Evolutionary conservation across 1,140 invertebrate genomes (phyloP).

Genomic region (Maconellicoccus hirsutus): DNA sequence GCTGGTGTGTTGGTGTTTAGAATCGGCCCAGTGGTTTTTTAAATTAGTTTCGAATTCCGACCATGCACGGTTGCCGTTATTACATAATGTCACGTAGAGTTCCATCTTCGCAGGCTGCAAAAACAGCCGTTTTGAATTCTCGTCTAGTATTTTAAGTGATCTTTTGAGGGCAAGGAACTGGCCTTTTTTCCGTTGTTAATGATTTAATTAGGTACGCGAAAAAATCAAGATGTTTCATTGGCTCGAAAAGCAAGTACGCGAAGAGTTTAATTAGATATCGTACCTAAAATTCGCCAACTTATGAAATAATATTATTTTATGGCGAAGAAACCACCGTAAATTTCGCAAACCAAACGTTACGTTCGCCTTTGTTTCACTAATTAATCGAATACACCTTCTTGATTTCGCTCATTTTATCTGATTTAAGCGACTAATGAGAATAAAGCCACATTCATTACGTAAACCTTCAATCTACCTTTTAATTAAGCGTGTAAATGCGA

Average conservation of each 20-base stretch:
- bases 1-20: background rate
- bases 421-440: background rate
- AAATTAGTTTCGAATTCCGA: slow-evolving; percentile 4
- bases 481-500: background rate
- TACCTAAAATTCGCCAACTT: background rate
- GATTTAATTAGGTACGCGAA: too few relatives aligned
- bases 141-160: too few relatives aligned
- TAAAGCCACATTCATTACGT: background rate
- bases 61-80: background rate
- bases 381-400: background rate
- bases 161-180: too few relatives aligned
- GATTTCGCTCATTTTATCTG: background rate
- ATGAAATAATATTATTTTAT: background rate
- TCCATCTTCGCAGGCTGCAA: background rate
- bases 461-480: background rate
- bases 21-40: background rate
- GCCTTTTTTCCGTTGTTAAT: too few relatives aligned
- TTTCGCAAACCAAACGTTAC: background rate
- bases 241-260: background rate
- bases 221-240: too few relatives aligned
- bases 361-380: background rate
- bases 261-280: background rate
- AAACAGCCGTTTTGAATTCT: background rate
- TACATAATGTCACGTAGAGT: background rate
- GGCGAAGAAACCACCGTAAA: background rate